These are phyloP conservation scores for Caenorhabditis brenneri DNA, from an alignment of 1,140 invertebrate species.

Conservation along the genomic window DNA sequence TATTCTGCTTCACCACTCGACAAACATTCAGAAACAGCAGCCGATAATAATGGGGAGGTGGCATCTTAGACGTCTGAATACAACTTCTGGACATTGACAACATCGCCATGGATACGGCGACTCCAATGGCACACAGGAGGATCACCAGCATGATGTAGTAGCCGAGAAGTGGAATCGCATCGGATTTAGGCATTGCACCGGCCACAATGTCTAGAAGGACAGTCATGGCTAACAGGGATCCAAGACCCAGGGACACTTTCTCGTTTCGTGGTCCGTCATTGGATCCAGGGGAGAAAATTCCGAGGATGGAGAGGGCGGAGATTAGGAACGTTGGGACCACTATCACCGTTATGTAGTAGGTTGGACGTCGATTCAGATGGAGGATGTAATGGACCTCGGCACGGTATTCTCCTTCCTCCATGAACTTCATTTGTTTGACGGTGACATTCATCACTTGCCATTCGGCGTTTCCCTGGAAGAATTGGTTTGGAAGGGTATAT, in stretches of 20 bases:
- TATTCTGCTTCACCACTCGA: slow-evolving; percentile 36
- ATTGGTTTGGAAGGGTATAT: no score
- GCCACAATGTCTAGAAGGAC: slow-evolving; percentile 67
- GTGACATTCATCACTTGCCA: slow-evolving; percentile 66
- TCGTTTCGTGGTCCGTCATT: slow-evolving; percentile 67
- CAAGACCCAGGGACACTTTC: slow-evolving; percentile 66
- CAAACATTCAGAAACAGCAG: slow-evolving; percentile 57
- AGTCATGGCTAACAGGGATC: slow-evolving; percentile 64
- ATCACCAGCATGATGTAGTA: slow-evolving; percentile 63
- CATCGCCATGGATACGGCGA: slow-evolving; percentile 60
- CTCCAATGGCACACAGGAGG: slow-evolving; percentile 62
- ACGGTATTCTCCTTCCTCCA: slow-evolving; percentile 61
- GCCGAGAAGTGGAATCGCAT: slow-evolving; percentile 68
- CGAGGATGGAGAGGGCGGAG: slow-evolving; percentile 64
- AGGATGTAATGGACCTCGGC: slow-evolving; percentile 63
- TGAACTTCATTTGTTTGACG: slow-evolving; percentile 63
- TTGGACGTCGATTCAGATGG: slow-evolving; percentile 64
- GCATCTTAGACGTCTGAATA: slow-evolving; percentile 55
- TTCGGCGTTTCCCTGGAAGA: slow-evolving; percentile 66
- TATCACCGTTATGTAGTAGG: slow-evolving; percentile 69
- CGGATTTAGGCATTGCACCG: slow-evolving; percentile 67
- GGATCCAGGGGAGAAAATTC: slow-evolving; percentile 66
- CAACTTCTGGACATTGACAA: slow-evolving; percentile 55
- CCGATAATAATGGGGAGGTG: slow-evolving; percentile 58
- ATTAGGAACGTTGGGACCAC: slow-evolving; percentile 68